phyloP scores from a whole-genome alignment of 1,140 invertebrate species.

The Scaptomyza graminum region DNA sequence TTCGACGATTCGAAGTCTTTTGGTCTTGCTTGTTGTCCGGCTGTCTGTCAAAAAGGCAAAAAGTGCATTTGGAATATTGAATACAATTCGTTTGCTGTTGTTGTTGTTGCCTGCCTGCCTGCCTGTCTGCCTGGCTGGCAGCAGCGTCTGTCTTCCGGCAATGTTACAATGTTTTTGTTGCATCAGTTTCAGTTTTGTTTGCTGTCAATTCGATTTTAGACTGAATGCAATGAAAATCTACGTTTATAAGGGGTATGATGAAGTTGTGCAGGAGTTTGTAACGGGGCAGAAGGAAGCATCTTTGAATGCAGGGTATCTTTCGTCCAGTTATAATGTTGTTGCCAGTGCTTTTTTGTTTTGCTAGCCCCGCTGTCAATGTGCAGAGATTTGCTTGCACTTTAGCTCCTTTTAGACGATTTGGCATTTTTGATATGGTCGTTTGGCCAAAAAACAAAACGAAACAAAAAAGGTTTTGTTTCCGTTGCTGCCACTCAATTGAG shows the following conservation, averaged over 20 bases:
- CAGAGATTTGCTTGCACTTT: conserved; percentile 13
- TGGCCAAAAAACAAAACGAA: background rate
- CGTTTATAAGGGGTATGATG: background rate
- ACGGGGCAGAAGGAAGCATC: background rate
- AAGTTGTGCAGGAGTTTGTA: background rate
- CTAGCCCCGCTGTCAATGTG: conserved; percentile 12
- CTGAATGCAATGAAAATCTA: conserved; percentile 5
- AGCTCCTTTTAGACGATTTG: conserved; percentile 1
- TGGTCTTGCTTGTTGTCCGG: background rate
- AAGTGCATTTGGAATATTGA: conserved; percentile 62
- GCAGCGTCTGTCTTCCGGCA: conserved; percentile 71
- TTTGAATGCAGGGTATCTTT: background rate
- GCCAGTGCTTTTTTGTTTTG: background rate
- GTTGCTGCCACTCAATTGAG: conserved; percentile 41
- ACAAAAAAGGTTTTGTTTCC: conserved; percentile 51
- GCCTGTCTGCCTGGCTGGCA: too few relatives aligned
- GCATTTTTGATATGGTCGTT: conserved; percentile 9
- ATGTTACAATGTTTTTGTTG: conserved; percentile 74
- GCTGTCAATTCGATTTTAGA: conserved; percentile 30
- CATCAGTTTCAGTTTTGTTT: conserved; percentile 65
- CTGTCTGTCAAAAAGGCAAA: conserved; percentile 64
- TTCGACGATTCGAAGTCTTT: conserved; percentile 15
- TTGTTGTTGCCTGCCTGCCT: conserved; percentile 14
- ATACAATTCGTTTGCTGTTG: conserved; percentile 65
- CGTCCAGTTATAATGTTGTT: background rate